Evolutionary conservation across 2,888 invertebrate species (phyloP).

Genomic region (Troides aeacus): DNA sequence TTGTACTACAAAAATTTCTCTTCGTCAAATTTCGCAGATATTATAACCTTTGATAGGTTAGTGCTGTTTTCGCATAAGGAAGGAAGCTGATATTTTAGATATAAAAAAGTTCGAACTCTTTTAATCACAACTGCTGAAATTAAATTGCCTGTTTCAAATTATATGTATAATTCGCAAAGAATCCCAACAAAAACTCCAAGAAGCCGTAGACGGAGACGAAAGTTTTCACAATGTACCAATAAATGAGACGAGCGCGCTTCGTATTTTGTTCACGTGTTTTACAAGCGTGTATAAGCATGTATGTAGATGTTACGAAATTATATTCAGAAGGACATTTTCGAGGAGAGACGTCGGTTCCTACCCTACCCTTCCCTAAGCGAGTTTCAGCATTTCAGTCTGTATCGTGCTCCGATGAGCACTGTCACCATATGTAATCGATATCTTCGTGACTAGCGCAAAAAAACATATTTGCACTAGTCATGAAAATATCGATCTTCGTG

Average conservation of each 20-base stretch:
- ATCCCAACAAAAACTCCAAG: not conserved
- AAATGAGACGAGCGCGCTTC: not conserved
- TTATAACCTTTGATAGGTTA: too few relatives aligned
- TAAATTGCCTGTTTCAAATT: not conserved
- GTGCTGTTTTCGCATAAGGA: too few relatives aligned
- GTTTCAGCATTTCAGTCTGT: conserved; percentile 24
- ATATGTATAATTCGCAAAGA: not conserved
- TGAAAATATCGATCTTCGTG: not conserved
- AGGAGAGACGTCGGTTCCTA: conserved; percentile 15
- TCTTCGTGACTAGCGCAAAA: not conserved
- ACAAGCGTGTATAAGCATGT: not conserved
- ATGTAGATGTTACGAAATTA: not conserved
- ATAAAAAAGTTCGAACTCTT: too few relatives aligned
- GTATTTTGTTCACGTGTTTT: not conserved
- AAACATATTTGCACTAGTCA: too few relatives aligned
- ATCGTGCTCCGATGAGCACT: conserved; percentile 3
- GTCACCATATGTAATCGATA: not conserved
- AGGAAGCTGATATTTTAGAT: too few relatives aligned
- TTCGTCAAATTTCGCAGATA: too few relatives aligned
- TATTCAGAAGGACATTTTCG: conserved; percentile 13
- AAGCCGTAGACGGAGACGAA: not conserved
- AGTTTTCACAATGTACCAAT: conserved; percentile 1
- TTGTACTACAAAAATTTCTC: too few relatives aligned
- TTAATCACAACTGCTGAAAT: not conserved
- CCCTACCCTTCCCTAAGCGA: conserved; percentile 20